Base-by-base conservation (phyloP, 2,888 invertebrate genomes). In the Dasysyrphus tricinctus region DNA sequence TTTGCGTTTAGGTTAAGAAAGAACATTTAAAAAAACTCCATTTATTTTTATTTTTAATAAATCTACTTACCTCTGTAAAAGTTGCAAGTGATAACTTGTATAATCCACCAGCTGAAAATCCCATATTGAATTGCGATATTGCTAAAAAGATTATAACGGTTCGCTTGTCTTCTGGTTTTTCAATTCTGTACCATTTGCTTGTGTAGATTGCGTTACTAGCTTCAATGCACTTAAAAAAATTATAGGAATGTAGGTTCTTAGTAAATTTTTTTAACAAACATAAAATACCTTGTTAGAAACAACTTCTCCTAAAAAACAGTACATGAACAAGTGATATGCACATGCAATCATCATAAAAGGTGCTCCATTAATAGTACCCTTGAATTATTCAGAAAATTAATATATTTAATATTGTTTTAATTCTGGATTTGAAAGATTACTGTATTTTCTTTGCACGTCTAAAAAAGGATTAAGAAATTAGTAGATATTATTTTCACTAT, bases 221-320 rank as follows among this genome's bases (percentile, higher is more conserved):
- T 12, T 83, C 74, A 12, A 56, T 16, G 49, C 73, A 83, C 79
- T 83, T 14, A 12, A 67, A 12, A 9, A n/a, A 16, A 70, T 24
- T 9, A 19, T 32, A 5, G 32, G 4, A 19, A 16, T 16, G 9
- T n/a, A 6, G 0, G 8, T 47, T 16, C 3, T 6, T n/a, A 24
- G 24, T 24, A 24, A 24, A 24, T n/a, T 32, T 32, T n/a, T 9
- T 4, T 1, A 42, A 19, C 5, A 49, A 11, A 0, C n/a, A 14
- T 14, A 7, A 59, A 12, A 14, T 47, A 83, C 83, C 79, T 83
- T 83, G 6, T n/a, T 19, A 3, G 70, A 57, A 5, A 83, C 74
- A 51, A 83, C 9, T 24, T 83, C 83, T 39, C 79, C 79, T 14
- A 83, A 24, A 0, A 70, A 75, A 16, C 79, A 83, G 24, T 79